Conservation (phyloP, 2,888 invertebrate species). For the Limnephilus auricula region DNA sequence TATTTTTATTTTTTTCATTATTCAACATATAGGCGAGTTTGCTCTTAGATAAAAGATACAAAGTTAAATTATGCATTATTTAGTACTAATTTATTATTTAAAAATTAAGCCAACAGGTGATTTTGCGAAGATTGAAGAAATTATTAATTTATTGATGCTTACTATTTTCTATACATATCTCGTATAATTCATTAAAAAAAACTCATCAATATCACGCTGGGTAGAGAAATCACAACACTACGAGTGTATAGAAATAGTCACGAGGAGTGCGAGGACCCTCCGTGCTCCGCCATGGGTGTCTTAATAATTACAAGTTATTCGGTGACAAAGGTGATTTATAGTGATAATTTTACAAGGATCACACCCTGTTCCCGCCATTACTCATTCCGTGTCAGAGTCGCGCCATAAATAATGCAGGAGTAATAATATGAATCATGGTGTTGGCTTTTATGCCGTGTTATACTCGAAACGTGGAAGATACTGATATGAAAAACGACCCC, state of each 20-base stretch:
- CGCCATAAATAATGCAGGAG: conserved; percentile 27
- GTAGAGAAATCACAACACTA: too few species aligned
- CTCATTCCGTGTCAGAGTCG: conserved; percentile 21
- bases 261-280: background rate
- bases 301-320: background rate
- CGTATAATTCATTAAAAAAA: background rate
- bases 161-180: too few species aligned
- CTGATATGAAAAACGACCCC: conserved; percentile 27
- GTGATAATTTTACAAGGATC: conserved; percentile 4
- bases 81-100: too few species aligned
- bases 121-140: too few species aligned
- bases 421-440: conserved; percentile 43
- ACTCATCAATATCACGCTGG: background rate
- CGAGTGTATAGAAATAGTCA: too few species aligned
- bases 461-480: conserved; percentile 24
- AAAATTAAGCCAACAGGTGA: too few species aligned
- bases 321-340: background rate
- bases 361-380: conserved; percentile 12
- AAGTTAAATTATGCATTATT: too few species aligned
- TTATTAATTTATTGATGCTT: too few species aligned
- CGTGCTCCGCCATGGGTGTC: background rate
- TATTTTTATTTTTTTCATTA: too few species aligned
- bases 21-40: too few species aligned
- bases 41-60: too few species aligned
- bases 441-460: conserved; percentile 36